These are phyloP conservation scores for Vanessa atalanta DNA, from an alignment of 1,140 invertebrate genomes.

Conservation along the genomic window DNA sequence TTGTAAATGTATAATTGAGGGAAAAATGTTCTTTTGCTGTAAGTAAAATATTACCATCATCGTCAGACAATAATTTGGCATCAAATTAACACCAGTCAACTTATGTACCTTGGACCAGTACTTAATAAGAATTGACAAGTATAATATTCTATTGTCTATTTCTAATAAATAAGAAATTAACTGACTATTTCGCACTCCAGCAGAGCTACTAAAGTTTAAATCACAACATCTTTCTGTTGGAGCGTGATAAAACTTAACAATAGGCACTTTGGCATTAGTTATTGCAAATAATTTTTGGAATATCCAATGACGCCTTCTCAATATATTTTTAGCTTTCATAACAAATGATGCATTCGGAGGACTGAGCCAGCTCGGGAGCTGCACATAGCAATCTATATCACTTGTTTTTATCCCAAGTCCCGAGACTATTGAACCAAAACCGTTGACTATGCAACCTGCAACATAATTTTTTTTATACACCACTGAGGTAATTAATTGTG, in stretches of 20 bases:
- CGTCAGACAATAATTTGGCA: slow-evolving; percentile 83
- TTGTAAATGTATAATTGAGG: slow-evolving; percentile 50
- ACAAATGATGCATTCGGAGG: slow-evolving; percentile 42
- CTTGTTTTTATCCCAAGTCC: slow-evolving; percentile 83
- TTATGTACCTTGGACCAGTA: slow-evolving; percentile 84
- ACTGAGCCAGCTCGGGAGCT: slow-evolving; percentile 45
- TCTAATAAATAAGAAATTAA: slow-evolving; percentile 82
- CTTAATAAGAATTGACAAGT: slow-evolving; percentile 83
- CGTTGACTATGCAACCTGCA: slow-evolving; percentile 31
- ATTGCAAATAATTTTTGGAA: slow-evolving; percentile 82
- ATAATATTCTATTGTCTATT: slow-evolving; percentile 78
- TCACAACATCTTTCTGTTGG: slow-evolving; percentile 83
- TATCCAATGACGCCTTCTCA: slow-evolving; percentile 56
- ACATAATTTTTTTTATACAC: background rate
- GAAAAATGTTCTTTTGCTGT: slow-evolving; percentile 76
- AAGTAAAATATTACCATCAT: slow-evolving; percentile 84
- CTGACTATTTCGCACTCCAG: slow-evolving; percentile 83
- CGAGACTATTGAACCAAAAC: slow-evolving; percentile 85
- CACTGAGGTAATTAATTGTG: background rate
- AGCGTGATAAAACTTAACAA: slow-evolving; percentile 84
- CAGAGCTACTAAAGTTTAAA: slow-evolving; percentile 83
- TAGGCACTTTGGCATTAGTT: slow-evolving; percentile 84
- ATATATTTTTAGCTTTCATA: slow-evolving; percentile 59
- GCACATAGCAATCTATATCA: slow-evolving; percentile 85
- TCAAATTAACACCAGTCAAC: slow-evolving; percentile 73